Evolutionary conservation across 2,888 invertebrate genomes (phyloP).

Genomic region (Iselma pallidipennis): DNA sequence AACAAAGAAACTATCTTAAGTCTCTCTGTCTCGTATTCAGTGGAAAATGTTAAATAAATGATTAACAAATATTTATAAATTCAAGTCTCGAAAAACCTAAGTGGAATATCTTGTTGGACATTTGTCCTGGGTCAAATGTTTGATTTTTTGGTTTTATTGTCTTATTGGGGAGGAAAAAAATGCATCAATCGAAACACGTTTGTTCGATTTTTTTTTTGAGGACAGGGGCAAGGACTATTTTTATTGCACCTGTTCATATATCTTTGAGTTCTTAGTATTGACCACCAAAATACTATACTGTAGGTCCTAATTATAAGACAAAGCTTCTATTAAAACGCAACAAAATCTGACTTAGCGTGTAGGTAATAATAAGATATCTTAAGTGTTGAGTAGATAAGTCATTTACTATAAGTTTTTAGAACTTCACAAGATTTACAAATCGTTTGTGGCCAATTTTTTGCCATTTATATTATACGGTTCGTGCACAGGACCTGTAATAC

Average conservation of each 20-base stretch:
- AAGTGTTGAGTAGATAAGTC: no score
- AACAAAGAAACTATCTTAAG: no score
- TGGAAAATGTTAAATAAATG: slow-evolving; percentile 33
- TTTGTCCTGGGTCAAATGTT: slow-evolving; percentile 51
- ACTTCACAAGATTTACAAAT: no score
- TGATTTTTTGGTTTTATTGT: slow-evolving; percentile 52
- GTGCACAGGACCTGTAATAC: no score
- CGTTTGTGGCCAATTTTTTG: no score
- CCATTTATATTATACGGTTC: no score
- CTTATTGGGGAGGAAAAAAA: slow-evolving; percentile 40
- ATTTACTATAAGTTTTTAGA: no score
- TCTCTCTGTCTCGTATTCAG: background rate
- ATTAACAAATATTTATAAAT: slow-evolving; percentile 53
- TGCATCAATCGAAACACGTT: slow-evolving; percentile 16
- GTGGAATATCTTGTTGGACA: slow-evolving; percentile 54
- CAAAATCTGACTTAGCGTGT: no score
- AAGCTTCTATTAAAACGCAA: no score
- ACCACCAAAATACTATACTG: background rate
- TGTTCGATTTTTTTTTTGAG: background rate
- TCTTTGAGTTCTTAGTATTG: background rate
- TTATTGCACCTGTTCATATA: background rate
- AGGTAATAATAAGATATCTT: no score
- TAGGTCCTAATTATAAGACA: no score
- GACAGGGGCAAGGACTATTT: background rate
- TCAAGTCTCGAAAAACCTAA: slow-evolving; percentile 47